Conservation (phyloP, 2,888 invertebrate genomes). For the Yponomeuta evonymella region DNA sequence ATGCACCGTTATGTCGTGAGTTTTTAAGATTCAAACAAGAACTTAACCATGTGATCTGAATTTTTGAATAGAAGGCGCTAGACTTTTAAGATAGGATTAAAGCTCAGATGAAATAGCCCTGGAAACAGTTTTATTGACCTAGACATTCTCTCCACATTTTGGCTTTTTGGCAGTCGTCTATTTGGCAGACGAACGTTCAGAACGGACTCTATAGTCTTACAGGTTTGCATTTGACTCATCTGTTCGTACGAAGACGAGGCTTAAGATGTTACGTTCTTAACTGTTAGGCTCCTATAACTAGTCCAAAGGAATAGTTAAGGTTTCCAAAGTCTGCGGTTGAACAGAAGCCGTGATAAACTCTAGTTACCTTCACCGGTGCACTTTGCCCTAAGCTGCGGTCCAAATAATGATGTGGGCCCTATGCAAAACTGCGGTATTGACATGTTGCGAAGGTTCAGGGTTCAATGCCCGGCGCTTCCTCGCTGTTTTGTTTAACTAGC, state of each 20-base stretch:
- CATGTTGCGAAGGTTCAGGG: slow-evolving; percentile 46
- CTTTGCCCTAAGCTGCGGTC: slow-evolving; percentile 23
- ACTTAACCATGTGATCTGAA: too few species aligned
- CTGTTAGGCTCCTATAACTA: background rate
- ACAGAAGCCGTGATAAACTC: background rate
- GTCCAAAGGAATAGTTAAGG: background rate
- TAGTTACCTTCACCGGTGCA: background rate
- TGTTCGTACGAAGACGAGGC: background rate
- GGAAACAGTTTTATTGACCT: too few species aligned
- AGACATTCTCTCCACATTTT: background rate
- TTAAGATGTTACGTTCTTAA: background rate
- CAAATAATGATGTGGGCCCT: slow-evolving; percentile 67
- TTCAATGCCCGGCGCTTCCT: slow-evolving; percentile 61
- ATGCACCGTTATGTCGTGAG: too few species aligned
- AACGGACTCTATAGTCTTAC: background rate
- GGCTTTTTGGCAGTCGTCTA: background rate
- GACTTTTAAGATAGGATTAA: too few species aligned
- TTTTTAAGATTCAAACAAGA: too few species aligned
- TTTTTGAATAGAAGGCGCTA: too few species aligned
- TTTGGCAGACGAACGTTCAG: background rate
- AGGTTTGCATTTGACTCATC: background rate
- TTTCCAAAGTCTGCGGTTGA: background rate
- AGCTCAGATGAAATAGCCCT: too few species aligned
- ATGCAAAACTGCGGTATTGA: slow-evolving; percentile 67
- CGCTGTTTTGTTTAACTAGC: slow-evolving; percentile 43